These are phyloP conservation scores for Hydropsyche betteni DNA, from an alignment of 2,888 invertebrate genomes.

Conservation along the genomic window DNA sequence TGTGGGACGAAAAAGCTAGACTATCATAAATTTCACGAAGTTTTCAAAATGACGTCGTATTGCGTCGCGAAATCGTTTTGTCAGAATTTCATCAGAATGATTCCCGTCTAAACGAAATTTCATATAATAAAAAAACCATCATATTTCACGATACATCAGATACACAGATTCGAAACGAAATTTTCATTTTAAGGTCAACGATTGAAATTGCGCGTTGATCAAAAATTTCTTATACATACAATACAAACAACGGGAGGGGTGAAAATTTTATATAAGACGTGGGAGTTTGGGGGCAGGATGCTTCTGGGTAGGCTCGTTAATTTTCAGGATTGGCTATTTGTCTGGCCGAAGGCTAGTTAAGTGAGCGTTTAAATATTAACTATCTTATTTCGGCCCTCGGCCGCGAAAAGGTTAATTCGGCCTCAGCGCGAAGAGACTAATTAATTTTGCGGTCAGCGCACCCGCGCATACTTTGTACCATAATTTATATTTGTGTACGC, in stretches of 20 bases:
- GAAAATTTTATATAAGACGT: neutral
- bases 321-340: constrained; percentile 41
- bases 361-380: constrained; percentile 45
- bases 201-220: neutral
- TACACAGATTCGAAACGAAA: too few relatives aligned
- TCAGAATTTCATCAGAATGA: neutral
- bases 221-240: neutral
- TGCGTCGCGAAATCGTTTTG: constrained; percentile 6
- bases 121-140: neutral
- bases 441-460: constrained; percentile 37
- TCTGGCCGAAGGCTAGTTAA: constrained; percentile 38
- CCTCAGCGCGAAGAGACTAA: constrained; percentile 37
- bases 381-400: constrained; percentile 38
- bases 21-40: constrained; percentile 17
- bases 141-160: neutral
- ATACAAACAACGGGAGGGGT: too few relatives aligned
- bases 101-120: too few relatives aligned
- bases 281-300: neutral
- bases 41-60: constrained; percentile 18
- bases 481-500: neutral
- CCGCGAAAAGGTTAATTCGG: constrained; percentile 40
- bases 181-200: too few relatives aligned
- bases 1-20: neutral
- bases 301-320: constrained; percentile 28
- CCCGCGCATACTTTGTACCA: constrained; percentile 30